Conservation (phyloP, 2,888 invertebrate genomes). For the Drosophila hamatofila region DNA sequence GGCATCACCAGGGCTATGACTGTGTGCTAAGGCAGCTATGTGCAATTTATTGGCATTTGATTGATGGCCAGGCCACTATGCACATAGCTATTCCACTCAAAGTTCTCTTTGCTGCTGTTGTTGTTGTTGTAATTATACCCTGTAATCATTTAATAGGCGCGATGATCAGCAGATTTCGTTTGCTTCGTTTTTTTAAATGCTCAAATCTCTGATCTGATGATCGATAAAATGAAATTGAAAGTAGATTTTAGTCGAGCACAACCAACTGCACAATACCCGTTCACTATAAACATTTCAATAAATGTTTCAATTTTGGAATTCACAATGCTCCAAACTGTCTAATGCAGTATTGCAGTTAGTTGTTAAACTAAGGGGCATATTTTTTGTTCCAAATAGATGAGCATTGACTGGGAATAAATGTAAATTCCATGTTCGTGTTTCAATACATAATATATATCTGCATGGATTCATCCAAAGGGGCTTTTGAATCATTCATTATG, state of each 20-base stretch:
- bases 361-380: too few relatives aligned
- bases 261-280: not conserved
- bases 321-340: too few relatives aligned
- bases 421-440: too few relatives aligned
- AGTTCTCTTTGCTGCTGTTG: not conserved
- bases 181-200: not conserved
- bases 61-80: slow-evolving; percentile 42
- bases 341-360: too few relatives aligned
- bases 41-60: slow-evolving; percentile 47
- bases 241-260: not conserved
- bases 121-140: slow-evolving; percentile 21
- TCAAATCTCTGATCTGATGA: not conserved
- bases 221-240: not conserved
- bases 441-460: too few relatives aligned
- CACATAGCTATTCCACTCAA: slow-evolving; percentile 5
- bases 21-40: slow-evolving; percentile 3
- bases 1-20: slow-evolving; percentile 30
- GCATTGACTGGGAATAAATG: too few relatives aligned
- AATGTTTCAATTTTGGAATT: not conserved
- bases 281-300: not conserved
- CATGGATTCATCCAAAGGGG: too few relatives aligned
- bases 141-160: not conserved
- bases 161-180: not conserved
- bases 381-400: too few relatives aligned
- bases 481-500: too few relatives aligned